Conservation (phyloP, 2,888 invertebrate species). For the Zele albiditarsus region DNA sequence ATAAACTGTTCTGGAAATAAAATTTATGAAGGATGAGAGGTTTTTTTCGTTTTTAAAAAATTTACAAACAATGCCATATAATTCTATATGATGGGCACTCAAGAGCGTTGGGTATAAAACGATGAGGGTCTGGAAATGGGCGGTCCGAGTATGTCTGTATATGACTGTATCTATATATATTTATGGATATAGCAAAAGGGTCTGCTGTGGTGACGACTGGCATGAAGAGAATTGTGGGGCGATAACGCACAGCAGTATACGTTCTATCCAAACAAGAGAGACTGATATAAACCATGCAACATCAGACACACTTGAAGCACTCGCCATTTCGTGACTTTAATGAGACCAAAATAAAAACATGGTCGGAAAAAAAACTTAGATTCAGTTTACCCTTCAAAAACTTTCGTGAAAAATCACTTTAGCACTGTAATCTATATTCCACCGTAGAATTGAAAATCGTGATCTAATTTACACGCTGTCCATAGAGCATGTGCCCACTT, state of each 20-base stretch:
- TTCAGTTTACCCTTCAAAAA: too few species aligned
- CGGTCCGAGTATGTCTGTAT: not conserved
- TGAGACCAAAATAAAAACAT: not conserved
- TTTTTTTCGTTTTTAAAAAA: not conserved
- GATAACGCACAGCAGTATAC: not conserved
- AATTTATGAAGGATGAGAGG: not conserved
- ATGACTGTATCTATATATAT: not conserved
- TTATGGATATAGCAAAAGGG: not conserved
- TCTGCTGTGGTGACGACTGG: not conserved
- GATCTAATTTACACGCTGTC: too few species aligned
- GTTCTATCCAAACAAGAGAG: not conserved
- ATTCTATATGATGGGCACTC: not conserved
- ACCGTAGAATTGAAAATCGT: too few species aligned
- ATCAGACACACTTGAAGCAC: not conserved
- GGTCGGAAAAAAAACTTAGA: not conserved
- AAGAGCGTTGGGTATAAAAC: not conserved
- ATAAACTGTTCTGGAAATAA: not conserved
- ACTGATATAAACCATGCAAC: not conserved
- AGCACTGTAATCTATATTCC: too few species aligned
- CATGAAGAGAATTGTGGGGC: not conserved
- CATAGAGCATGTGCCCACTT: too few species aligned
- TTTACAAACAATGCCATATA: not conserved
- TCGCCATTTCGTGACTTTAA: not conserved
- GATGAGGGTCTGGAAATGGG: not conserved
- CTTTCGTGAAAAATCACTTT: too few species aligned